Evolutionary conservation across 2,797 vertebrate species (phyloP), one percentile per base, ranked within the genome.

Genomic region (Scyliorhinus canicula): DNA sequence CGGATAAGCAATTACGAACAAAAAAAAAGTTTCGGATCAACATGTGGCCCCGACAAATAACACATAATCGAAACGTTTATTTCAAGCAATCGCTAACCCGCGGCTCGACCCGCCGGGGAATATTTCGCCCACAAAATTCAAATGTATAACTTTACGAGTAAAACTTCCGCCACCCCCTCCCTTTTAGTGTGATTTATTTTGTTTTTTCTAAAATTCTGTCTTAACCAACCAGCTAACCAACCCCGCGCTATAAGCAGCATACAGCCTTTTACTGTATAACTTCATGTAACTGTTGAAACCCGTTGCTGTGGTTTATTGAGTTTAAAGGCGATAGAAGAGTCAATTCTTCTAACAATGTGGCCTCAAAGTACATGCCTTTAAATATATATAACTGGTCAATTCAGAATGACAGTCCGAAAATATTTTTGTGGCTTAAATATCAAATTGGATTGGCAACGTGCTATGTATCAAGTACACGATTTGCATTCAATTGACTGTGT

Each of bases 311-410:
- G 5, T 91, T 91, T 91, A 44, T 44, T 91, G 57, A 40, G 88
- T 88, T 88, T 85, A 88, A n/a, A 19, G 65, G 57, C n/a, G 9
- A 40, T 91, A 65, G 88, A 57, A n/a, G 88, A 91, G n/a, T 91
- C n/a, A 19, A 65, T 40, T 91, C 88, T 21, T 21, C n/a, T 9
- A 65, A 91, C 57, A 91, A 65, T 11, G 65, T 63, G n/a, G 21
- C 24, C 60, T 44, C n/a, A 44, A 91, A 44, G 21, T 2, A 63
- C 86, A 57, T 60, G 57, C 19, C 57, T n/a, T 21, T 6, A 63
- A 60, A 65, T 1, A 3, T 28, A 44, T 91, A n/a, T n/a, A 21
- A 16, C 35, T 60, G 86, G 35, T 91, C 63, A 91, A 44, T 91
- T 63, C 57, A 90, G 86, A 35, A 35, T 44, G n/a, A 24, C 60